Conservation (phyloP, 2,888 invertebrate species). For the Petrolisthes manimaculis region DNA sequence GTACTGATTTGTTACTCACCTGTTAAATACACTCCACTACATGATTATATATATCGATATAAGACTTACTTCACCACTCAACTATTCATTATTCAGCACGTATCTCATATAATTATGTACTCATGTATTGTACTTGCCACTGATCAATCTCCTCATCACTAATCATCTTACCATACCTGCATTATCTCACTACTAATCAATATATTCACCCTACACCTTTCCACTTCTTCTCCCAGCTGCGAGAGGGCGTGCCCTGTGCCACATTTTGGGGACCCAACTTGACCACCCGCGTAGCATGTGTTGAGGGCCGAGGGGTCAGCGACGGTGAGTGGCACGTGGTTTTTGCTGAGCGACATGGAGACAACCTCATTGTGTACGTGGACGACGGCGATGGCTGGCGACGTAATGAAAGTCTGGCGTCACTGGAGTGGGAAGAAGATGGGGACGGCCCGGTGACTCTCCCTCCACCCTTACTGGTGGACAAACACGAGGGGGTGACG, state of each 20-base stretch:
- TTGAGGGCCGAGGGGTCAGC: constrained; percentile 36
- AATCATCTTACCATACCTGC: no score
- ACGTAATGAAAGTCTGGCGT: constrained; percentile 28
- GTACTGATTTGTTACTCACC: no score
- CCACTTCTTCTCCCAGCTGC: constrained; percentile 34
- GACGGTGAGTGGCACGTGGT: constrained; percentile 62
- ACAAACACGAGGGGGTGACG: constrained; percentile 58
- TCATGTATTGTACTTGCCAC: no score
- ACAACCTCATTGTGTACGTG: constrained; percentile 55
- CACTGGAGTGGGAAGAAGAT: not conserved
- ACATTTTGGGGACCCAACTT: constrained; percentile 35
- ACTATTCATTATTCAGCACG: no score
- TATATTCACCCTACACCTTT: not conserved
- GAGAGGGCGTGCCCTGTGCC: constrained; percentile 42
- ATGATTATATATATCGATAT: no score
- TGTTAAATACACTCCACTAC: no score
- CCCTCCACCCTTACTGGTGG: constrained; percentile 45
- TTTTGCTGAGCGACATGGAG: constrained; percentile 51
- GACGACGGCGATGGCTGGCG: constrained; percentile 59
- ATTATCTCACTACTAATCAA: not conserved
- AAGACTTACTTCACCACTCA: no score
- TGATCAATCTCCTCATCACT: no score
- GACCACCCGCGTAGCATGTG: constrained; percentile 20
- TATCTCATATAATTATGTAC: no score
- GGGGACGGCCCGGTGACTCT: not conserved